Evolutionary conservation across 2,888 invertebrate genomes (phyloP).

Genomic region (Acrobasis suavella): DNA sequence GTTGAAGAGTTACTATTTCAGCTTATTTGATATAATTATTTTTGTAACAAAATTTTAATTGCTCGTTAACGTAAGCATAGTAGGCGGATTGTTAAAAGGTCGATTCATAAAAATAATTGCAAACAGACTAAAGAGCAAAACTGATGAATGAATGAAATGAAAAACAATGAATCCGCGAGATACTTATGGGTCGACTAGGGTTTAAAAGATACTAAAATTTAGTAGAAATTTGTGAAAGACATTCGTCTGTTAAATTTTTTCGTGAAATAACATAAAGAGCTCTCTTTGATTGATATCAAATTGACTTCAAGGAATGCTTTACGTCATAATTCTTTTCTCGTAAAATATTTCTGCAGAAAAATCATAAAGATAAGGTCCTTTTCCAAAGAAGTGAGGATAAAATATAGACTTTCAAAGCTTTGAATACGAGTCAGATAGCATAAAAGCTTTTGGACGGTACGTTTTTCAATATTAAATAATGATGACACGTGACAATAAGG

Average conservation of each 20-base stretch:
- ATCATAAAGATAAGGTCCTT: background rate
- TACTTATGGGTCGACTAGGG: no score
- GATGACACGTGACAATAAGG: background rate
- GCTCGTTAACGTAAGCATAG: no score
- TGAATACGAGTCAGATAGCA: background rate
- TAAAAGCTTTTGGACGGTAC: background rate
- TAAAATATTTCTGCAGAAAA: background rate
- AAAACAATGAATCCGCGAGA: no score
- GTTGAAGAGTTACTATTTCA: no score
- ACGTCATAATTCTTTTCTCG: background rate
- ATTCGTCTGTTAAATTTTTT: background rate
- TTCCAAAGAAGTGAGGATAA: background rate
- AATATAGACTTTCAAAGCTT: slow-evolving; percentile 1
- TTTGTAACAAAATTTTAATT: no score
- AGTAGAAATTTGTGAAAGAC: background rate
- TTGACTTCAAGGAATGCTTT: slow-evolving; percentile 2
- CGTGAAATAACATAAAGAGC: background rate
- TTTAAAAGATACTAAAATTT: background rate
- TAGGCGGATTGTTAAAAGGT: no score
- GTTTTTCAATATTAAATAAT: background rate
- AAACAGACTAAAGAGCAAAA: no score
- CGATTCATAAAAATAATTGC: no score
- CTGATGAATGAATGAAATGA: no score
- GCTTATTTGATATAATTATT: no score
- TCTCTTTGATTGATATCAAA: slow-evolving; percentile 16